Conservation (phyloP, 2,888 invertebrate genomes). For the Globia sparganii region DNA sequence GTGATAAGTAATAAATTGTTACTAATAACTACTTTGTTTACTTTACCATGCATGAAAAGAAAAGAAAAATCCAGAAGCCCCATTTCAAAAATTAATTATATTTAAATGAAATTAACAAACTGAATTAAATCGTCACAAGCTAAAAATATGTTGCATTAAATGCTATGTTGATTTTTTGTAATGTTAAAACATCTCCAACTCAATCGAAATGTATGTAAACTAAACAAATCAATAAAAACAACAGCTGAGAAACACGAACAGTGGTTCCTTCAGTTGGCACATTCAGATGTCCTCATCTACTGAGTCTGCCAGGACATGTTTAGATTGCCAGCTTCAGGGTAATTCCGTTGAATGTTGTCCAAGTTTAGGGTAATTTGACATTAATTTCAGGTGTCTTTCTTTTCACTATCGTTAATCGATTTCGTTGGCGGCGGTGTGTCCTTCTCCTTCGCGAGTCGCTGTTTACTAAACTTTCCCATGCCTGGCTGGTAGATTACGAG, state of each 20-base stretch:
- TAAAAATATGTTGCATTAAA: conserved; percentile 83
- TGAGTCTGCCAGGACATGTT: conserved; percentile 80
- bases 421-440: conserved; percentile 77
- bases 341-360: conserved; percentile 89
- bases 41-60: conserved; percentile 39
- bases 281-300: conserved; percentile 82
- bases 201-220: conserved; percentile 81
- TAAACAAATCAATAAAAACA: conserved; percentile 81
- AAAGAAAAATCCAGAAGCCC: conserved; percentile 65
- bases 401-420: conserved; percentile 86
- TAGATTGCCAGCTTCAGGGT: conserved; percentile 86
- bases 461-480: conserved; percentile 94
- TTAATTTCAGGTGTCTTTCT: conserved; percentile 88
- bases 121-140: conserved; percentile 86
- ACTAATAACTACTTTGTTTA: conserved; percentile 67
- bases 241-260: conserved; percentile 82
- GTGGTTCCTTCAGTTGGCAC: conserved; percentile 85
- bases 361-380: conserved; percentile 79
- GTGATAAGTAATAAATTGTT: conserved; percentile 79
- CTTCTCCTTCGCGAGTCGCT: conserved; percentile 90
- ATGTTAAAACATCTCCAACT: conserved; percentile 77
- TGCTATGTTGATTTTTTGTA: conserved; percentile 78
- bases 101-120: conserved; percentile 88
- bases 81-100: conserved; percentile 84
- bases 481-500: conserved; percentile 97